Conservation (phyloP, 2,113 vertebrate species). For the Solea solea region DNA sequence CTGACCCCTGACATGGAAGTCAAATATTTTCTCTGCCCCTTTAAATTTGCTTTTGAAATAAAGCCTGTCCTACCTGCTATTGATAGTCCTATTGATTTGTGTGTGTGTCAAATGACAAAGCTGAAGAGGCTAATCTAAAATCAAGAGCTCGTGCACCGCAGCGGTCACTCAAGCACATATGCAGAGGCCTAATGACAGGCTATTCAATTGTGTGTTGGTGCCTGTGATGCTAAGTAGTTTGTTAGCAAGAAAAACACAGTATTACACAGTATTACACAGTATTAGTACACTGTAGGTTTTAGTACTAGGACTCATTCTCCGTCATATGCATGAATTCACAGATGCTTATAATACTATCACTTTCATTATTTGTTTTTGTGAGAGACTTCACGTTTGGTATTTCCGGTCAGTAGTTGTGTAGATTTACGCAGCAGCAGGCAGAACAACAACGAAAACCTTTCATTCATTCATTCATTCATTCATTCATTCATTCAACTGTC, state of each 20-base stretch:
- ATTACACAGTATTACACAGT: too few relatives aligned
- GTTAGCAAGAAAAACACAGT: not conserved
- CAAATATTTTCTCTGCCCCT: conserved; percentile 81
- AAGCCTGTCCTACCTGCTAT: conserved; percentile 66
- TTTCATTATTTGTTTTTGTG: too few relatives aligned
- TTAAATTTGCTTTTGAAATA: conserved; percentile 77
- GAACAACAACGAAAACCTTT: too few relatives aligned
- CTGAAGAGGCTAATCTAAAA: conserved; percentile 79
- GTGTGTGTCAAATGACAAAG: conserved; percentile 82
- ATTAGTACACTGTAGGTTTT: too few relatives aligned
- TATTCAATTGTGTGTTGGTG: not conserved
- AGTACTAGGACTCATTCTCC: too few relatives aligned
- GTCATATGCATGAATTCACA: too few relatives aligned
- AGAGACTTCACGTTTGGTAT: too few relatives aligned
- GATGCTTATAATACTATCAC: too few relatives aligned
- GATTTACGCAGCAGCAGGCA: too few relatives aligned
- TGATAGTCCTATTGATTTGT: conserved; percentile 84
- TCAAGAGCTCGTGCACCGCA: conserved; percentile 54
- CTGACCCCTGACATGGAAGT: conserved; percentile 85
- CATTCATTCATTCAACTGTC: too few relatives aligned
- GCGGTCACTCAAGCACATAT: conserved; percentile 46
- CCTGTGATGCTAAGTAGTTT: not conserved
- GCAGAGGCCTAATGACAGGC: conserved; percentile 7
- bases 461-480: too few relatives aligned
- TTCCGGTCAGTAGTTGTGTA: too few relatives aligned